Evolutionary conservation across 2,113 vertebrate species (phyloP).

Genomic region (Chloebia gouldiae): DNA sequence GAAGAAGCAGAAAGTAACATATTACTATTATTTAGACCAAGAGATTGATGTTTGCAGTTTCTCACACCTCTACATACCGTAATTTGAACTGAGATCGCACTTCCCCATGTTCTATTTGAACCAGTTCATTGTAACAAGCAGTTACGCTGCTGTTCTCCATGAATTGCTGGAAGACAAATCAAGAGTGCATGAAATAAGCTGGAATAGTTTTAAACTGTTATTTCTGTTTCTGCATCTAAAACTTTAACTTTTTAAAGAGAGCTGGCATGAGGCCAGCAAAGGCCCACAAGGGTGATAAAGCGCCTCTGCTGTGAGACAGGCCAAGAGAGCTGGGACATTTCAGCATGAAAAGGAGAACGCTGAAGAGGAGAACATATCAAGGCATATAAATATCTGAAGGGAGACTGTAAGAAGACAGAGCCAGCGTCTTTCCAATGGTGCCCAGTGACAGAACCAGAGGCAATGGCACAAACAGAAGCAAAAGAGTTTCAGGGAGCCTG

Average conservation of each 20-base stretch:
- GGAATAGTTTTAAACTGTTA: neutral
- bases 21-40: neutral
- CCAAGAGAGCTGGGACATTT: neutral
- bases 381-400: neutral
- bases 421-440: neutral
- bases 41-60: neutral
- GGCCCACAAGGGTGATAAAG: neutral
- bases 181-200: conserved; percentile 41
- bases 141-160: conserved; percentile 87
- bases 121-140: conserved; percentile 93
- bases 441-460: neutral
- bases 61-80: conserved; percentile 78
- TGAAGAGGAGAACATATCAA: neutral
- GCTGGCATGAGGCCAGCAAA: neutral
- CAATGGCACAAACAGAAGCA: neutral
- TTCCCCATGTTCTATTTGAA: conserved; percentile 92
- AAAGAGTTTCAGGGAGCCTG: neutral
- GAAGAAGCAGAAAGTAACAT: neutral
- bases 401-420: neutral
- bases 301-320: neutral
- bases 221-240: neutral
- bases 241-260: neutral
- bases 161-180: conserved; percentile 83
- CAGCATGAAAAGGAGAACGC: neutral
- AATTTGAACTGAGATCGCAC: conserved; percentile 94